A percentile compares a stretch with the other conserved stretches of the same genome.
Conservation (phyloP, 2,888 invertebrate genomes). For the Dolomedes plantarius region DNA sequence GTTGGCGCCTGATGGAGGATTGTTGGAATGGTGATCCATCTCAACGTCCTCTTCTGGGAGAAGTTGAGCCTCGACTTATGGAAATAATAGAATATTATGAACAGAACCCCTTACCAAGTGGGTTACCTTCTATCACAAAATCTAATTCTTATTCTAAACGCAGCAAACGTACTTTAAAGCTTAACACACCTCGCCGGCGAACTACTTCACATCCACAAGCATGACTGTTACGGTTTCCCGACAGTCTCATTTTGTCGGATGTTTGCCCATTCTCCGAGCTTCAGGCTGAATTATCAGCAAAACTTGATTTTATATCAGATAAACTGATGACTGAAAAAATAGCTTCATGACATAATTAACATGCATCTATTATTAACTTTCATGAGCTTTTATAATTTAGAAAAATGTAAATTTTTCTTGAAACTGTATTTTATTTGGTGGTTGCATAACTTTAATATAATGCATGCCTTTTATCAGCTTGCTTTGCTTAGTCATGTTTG, state of each 20-base stretch:
- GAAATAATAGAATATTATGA: slow-evolving; percentile 77
- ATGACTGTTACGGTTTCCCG: slow-evolving; percentile 62
- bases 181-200: slow-evolving; percentile 20
- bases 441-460: too few relatives aligned
- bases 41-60: slow-evolving; percentile 86
- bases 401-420: not conserved
- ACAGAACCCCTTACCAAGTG: slow-evolving; percentile 63
- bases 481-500: too few relatives aligned
- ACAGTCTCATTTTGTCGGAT: slow-evolving; percentile 51
- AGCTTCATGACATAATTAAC: not conserved
- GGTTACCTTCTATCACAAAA: slow-evolving; percentile 46
- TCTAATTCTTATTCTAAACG: slow-evolving; percentile 33
- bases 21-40: slow-evolving; percentile 88
- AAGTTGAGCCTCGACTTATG: slow-evolving; percentile 84
- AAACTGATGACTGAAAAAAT: slow-evolving; percentile 33
- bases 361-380: not conserved
- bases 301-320: slow-evolving; percentile 48
- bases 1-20: slow-evolving; percentile 89
- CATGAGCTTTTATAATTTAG: not conserved
- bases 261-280: slow-evolving; percentile 53
- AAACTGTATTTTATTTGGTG: not conserved
- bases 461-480: too few relatives aligned
- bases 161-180: slow-evolving; percentile 32
- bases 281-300: slow-evolving; percentile 33
- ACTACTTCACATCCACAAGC: slow-evolving; percentile 43